A percentile compares a stretch with the other conserved stretches of the same genome.
phyloP scores from a whole-genome alignment of 2,113 vertebrate genomes.

The Otus sunia region DNA sequence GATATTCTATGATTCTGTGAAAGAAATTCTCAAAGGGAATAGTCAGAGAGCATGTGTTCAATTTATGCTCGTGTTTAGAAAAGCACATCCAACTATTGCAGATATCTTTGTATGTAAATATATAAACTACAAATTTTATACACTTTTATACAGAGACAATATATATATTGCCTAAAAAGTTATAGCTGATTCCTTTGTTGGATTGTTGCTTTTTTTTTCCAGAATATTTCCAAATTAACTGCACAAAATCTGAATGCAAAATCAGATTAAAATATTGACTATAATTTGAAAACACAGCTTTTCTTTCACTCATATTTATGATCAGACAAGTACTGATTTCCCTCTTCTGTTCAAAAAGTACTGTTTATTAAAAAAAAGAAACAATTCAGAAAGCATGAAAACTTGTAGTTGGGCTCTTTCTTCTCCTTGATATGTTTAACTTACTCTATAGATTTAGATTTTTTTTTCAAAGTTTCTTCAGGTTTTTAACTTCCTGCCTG shows the following conservation, averaged over 20 bases:
- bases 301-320: background rate
- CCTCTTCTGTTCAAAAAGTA: background rate
- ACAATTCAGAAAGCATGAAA: background rate
- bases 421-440: background rate
- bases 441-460: background rate
- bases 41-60: background rate
- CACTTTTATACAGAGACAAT: background rate
- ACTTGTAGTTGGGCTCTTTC: background rate
- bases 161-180: background rate
- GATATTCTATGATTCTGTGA: background rate
- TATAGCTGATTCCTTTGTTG: background rate
- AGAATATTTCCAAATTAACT: background rate
- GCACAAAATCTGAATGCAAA: background rate
- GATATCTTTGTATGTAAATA: background rate
- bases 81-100: background rate
- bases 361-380: background rate
- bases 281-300: accelerated
- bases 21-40: background rate
- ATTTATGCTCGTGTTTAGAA: background rate
- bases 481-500: conserved; percentile 38
- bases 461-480: conserved; percentile 23
- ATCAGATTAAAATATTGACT: background rate
- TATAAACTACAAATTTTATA: background rate
- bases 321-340: background rate
- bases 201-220: background rate